These are phyloP conservation scores for Eubasilissa splendida DNA, from an alignment of 2,888 invertebrate species.

Conservation along the genomic window DNA sequence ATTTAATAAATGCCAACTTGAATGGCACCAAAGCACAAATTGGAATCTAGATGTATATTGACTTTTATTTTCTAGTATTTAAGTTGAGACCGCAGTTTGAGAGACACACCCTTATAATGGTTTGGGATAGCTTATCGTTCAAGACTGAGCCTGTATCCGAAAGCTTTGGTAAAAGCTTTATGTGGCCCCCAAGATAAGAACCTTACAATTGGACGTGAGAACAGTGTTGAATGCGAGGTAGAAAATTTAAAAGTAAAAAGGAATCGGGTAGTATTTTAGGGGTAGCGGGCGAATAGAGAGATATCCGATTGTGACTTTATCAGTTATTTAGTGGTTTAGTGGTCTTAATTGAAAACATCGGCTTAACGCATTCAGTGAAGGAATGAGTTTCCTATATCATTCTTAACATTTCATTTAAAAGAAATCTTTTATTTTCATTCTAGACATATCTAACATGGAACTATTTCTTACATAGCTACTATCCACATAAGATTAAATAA, in stretches of 20 bases:
- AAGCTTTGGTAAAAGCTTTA: constrained; percentile 37
- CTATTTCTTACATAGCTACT: no score
- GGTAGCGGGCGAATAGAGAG: constrained; percentile 23
- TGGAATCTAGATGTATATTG: no score
- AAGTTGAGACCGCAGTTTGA: constrained; percentile 9
- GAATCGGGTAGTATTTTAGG: constrained; percentile 25
- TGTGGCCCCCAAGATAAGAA: constrained; percentile 28
- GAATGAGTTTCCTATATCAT: neutral
- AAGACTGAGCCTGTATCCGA: constrained; percentile 34
- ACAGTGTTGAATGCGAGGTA: constrained; percentile 30
- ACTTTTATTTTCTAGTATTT: neutral
- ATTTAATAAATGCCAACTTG: no score
- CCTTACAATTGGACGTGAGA: constrained; percentile 37
- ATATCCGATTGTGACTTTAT: constrained; percentile 27
- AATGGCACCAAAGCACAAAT: no score
- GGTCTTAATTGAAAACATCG: constrained; percentile 31
- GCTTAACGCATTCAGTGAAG: neutral
- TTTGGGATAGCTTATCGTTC: constrained; percentile 40
- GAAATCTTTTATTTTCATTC: neutral
- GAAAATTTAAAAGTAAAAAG: constrained; percentile 31
- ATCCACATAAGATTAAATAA: no score
- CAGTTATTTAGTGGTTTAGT: constrained; percentile 38
- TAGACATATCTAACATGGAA: no score
- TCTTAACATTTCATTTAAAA: neutral
- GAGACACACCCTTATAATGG: constrained; percentile 30